Percentiles rank a stretch among this genome's conserved stretches.
These are phyloP conservation scores for Ischnura elegans DNA, from an alignment of 2,888 invertebrate genomes.

Conservation along the genomic window DNA sequence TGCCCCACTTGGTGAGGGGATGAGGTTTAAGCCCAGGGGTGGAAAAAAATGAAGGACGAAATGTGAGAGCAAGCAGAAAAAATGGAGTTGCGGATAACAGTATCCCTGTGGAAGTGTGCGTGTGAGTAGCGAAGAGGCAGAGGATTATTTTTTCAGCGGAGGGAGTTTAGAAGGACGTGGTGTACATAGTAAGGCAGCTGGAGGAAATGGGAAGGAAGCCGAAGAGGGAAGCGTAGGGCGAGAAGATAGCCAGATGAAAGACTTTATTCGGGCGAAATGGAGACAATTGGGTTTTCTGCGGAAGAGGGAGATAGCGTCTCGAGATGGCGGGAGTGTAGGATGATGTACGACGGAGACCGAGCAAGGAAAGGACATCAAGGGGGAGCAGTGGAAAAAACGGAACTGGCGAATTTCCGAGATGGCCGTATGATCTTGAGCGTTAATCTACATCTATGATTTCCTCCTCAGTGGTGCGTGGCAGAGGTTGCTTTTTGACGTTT, in stretches of 20 bases:
- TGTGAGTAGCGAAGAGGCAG: neutral
- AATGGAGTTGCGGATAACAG: neutral
- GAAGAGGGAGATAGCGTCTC: neutral
- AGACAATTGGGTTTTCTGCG: slow-evolving; percentile 20
- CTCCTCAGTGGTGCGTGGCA: too few species aligned
- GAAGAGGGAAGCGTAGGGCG: neutral
- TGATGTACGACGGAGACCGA: neutral
- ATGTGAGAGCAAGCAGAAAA: neutral
- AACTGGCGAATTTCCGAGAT: neutral
- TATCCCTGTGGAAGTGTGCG: neutral
- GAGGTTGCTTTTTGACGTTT: too few species aligned
- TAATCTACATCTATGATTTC: too few species aligned
- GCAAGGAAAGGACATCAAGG: neutral
- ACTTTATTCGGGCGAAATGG: neutral
- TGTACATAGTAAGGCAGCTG: neutral
- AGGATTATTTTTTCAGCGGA: neutral
- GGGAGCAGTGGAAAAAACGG: neutral
- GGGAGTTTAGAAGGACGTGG: neutral
- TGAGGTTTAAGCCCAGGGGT: neutral
- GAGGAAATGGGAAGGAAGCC: neutral
- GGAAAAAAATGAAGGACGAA: neutral
- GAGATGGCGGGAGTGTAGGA: neutral
- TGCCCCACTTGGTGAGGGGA: neutral
- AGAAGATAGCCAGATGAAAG: slow-evolving; percentile 4
- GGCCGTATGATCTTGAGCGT: neutral